Evolutionary conservation across 2,797 vertebrate species (phyloP).

Genomic region (Cynodonichthys magdalenae): DNA sequence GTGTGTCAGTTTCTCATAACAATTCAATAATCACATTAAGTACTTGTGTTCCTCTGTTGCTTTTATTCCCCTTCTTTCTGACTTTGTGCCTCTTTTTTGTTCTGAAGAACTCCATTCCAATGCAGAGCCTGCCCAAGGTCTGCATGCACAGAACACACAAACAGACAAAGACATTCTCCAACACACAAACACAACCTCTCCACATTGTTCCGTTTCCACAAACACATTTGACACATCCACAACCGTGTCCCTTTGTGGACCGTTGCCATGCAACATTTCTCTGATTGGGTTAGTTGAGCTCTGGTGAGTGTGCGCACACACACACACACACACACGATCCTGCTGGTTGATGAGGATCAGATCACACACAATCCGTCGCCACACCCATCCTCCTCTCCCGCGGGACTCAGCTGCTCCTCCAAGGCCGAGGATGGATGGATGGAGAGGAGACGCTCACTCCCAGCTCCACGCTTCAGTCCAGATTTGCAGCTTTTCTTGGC

Average conservation of each 20-base stretch:
- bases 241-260: constrained; percentile 76
- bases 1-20: constrained; percentile 31
- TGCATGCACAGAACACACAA: constrained; percentile 28
- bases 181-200: constrained; percentile 22
- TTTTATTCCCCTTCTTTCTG: constrained; percentile 29
- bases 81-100: background rate
- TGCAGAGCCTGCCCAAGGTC: constrained; percentile 39
- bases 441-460: constrained; percentile 31
- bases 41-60: constrained; percentile 34
- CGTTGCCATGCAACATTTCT: constrained; percentile 86
- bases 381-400: constrained; percentile 74
- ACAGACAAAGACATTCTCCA: constrained; percentile 28
- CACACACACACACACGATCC: constrained; percentile 30
- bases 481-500: constrained; percentile 5
- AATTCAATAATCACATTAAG: constrained; percentile 45
- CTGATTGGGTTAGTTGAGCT: constrained; percentile 84
- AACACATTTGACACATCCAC: constrained; percentile 70
- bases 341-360: constrained; percentile 54
- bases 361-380: constrained; percentile 63
- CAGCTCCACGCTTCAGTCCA: constrained; percentile 31
- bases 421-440: constrained; percentile 63
- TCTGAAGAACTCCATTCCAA: constrained; percentile 30
- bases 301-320: constrained; percentile 56
- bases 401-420: constrained; percentile 70
- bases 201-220: constrained; percentile 48